These are phyloP conservation scores for Lota lota DNA, from an alignment of 2,113 vertebrate species.

Conservation along the genomic window DNA sequence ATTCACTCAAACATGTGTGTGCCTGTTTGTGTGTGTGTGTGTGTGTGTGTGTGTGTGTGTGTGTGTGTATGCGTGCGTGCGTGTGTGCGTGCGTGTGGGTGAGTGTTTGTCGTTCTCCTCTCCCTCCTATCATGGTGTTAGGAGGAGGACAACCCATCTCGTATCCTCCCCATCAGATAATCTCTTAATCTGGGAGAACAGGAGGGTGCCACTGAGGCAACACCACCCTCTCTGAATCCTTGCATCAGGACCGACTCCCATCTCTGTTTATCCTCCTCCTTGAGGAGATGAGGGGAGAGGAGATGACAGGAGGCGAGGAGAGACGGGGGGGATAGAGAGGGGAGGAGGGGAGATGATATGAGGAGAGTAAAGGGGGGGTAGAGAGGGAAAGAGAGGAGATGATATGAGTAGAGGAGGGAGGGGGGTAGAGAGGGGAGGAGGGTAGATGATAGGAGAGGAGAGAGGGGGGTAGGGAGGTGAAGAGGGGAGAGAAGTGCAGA, in stretches of 20 bases:
- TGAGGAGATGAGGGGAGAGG: conserved; percentile 24
- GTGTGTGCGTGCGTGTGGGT: not conserved
- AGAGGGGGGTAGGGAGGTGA: not conserved
- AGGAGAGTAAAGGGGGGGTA: not conserved
- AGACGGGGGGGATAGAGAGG: not conserved
- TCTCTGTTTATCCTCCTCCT: conserved; percentile 45
- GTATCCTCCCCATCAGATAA: conserved; percentile 47
- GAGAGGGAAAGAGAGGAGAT: not conserved
- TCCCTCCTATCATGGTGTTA: conserved; percentile 22
- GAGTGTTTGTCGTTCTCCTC: conserved; percentile 17
- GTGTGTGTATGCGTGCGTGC: not conserved
- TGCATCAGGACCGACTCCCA: conserved; percentile 34
- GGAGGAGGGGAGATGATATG: conserved; percentile 6
- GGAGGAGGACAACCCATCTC: conserved; percentile 36
- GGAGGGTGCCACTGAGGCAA: conserved; percentile 49
- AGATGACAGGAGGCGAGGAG: conserved; percentile 11
- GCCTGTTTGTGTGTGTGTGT: conserved; percentile 18
- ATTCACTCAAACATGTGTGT: too few species aligned
- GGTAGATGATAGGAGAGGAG: too few species aligned
- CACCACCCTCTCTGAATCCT: conserved; percentile 42
- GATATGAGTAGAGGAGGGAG: not conserved
- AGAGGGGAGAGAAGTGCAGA: not conserved
- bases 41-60: conserved; percentile 24
- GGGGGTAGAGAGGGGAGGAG: too few species aligned
- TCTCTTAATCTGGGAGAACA: conserved; percentile 59